Evolutionary conservation across 2,113 vertebrate genomes (phyloP).

Genomic region (Arothron firmamentum): DNA sequence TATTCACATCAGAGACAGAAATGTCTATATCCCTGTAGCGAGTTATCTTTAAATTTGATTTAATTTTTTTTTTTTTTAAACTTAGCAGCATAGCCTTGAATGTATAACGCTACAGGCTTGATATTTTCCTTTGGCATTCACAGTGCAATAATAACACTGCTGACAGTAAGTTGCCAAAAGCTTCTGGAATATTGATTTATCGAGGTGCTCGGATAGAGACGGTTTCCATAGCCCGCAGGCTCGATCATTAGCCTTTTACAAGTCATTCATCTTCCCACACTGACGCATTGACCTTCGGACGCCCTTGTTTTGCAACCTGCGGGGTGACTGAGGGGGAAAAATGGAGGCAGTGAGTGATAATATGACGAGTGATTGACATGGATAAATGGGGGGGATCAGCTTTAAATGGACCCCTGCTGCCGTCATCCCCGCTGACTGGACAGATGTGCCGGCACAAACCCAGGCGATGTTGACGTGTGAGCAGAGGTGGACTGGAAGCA

Average conservation of each 20-base stretch:
- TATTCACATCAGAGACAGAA: constrained; percentile 9
- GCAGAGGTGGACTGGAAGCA: constrained; percentile 38
- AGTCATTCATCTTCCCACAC: constrained; percentile 54
- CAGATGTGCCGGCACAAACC: constrained; percentile 21
- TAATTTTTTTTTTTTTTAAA: constrained; percentile 7
- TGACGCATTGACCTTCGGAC: constrained; percentile 45
- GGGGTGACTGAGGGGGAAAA: constrained; percentile 13
- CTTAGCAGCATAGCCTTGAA: constrained; percentile 41
- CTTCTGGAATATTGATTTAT: constrained; percentile 39
- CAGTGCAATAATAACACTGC: constrained; percentile 37
- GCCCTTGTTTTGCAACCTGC: constrained; percentile 36
- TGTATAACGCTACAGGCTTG: constrained; percentile 34
- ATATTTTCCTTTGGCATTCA: constrained; percentile 47
- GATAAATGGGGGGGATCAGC: neutral
- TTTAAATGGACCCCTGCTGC: neutral
- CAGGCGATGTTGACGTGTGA: constrained; percentile 6
- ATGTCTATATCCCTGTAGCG: constrained; percentile 1
- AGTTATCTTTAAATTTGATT: constrained; percentile 13
- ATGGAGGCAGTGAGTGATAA: neutral
- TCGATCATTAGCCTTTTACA: constrained; percentile 61
- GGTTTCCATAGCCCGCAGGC: constrained; percentile 41
- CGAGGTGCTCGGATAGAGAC: constrained; percentile 23
- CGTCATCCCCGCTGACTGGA: neutral
- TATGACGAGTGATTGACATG: neutral
- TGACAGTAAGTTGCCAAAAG: constrained; percentile 48